Conservation (phyloP, 2,888 invertebrate genomes). For the Eurois occulta region DNA sequence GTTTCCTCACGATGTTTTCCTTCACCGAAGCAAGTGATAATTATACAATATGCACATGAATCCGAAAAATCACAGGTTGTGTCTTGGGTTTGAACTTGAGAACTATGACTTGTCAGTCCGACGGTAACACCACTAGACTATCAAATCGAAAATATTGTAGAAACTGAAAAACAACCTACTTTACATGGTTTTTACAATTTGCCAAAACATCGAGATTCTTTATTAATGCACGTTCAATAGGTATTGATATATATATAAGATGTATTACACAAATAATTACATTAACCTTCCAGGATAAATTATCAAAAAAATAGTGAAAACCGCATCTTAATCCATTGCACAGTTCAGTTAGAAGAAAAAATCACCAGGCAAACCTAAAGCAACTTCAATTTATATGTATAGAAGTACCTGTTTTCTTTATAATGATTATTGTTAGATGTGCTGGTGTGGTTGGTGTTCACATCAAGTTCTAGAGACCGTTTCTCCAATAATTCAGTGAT, state of each 20-base stretch:
- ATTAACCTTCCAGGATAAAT: too few species aligned
- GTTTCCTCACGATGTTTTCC: too few species aligned
- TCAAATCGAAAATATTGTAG: background rate
- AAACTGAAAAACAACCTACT: background rate
- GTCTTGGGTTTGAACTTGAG: too few species aligned
- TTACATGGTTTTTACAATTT: background rate
- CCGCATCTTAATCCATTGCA: background rate
- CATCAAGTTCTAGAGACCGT: constrained; percentile 97
- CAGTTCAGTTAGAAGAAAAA: background rate
- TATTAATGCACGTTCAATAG: background rate
- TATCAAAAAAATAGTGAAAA: background rate
- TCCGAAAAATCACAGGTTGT: too few species aligned
- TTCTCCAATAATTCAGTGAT: constrained; percentile 99
- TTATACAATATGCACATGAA: too few species aligned
- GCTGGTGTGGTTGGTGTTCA: constrained; percentile 84
- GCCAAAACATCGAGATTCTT: background rate
- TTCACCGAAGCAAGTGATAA: too few species aligned
- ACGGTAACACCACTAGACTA: too few species aligned
- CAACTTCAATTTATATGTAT: background rate
- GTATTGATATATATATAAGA: too few species aligned
- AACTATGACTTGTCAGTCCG: too few species aligned
- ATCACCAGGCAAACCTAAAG: too few species aligned
- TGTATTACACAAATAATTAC: background rate
- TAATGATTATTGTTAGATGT: constrained; percentile 92
- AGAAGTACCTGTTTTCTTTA: constrained; percentile 94